phyloP scores from a whole-genome alignment of 1,140 invertebrate genomes.

The Aphaenogaster floridana region DNA sequence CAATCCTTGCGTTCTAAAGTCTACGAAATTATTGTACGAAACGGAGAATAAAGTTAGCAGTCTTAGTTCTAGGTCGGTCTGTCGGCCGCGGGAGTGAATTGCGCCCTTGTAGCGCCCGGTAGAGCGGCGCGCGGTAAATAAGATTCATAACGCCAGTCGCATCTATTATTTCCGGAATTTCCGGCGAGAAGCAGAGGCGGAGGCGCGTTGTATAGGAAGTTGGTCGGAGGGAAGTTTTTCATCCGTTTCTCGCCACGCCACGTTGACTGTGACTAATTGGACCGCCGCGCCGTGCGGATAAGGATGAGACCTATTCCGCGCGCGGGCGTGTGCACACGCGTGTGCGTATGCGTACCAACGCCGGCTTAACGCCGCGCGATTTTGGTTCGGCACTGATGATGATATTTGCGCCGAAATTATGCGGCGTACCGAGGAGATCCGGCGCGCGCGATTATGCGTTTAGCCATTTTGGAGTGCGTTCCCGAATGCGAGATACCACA shows the following conservation, averaged over 20 bases:
- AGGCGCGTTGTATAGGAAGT: conserved; percentile 67
- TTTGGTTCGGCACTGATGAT: conserved; percentile 48
- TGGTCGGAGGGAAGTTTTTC: conserved; percentile 65
- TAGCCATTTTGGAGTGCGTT: conserved; percentile 18
- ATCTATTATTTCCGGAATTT: conserved; percentile 70
- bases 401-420: conserved; percentile 56
- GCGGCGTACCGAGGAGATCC: conserved; percentile 29
- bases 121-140: conserved; percentile 61
- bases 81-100: conserved; percentile 42
- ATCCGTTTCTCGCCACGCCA: conserved; percentile 66
- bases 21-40: conserved; percentile 10
- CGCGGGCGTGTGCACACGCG: neutral
- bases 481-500: neutral
- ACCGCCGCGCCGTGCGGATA: conserved; percentile 45
- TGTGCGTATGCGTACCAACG: neutral
- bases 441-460: conserved; percentile 33
- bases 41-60: conserved; percentile 32
- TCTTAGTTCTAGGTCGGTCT: conserved; percentile 38
- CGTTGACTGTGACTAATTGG: conserved; percentile 61
- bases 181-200: conserved; percentile 8
- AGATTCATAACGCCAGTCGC: conserved; percentile 68
- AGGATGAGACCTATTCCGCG: conserved; percentile 43
- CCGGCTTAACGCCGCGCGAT: conserved; percentile 20
- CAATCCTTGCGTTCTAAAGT: neutral
- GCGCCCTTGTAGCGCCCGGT: conserved; percentile 30